Evolutionary conservation across 1,140 invertebrate species (phyloP), one percentile per base, ranked within the genome.

Genomic region (Lethrus apterus): DNA sequence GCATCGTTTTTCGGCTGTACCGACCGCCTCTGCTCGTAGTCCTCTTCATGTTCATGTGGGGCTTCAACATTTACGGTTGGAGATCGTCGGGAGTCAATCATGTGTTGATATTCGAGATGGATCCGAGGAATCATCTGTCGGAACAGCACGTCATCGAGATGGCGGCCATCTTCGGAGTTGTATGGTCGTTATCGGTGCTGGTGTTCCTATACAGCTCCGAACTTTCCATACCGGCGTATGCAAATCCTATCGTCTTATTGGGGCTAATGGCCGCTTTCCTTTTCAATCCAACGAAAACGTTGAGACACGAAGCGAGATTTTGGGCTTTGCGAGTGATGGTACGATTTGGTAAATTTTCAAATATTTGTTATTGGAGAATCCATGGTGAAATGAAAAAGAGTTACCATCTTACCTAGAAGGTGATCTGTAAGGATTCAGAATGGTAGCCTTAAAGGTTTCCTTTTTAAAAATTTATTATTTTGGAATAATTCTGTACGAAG

Each of bases 71-170:
- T 4, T 90, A 91, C 60, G 88, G 86, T 34, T 95, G 89, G 89
- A 72, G 88, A 41, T 83, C 82, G 31, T 88, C 87, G 0, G 90
- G 91, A 11, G 88, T 92, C 9, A 92, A 95, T 67, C 91, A 95
- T 66, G 90, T 95, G 1, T 75, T 94, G 0, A 95, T 94, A 50
- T 94, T 95, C 60, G 92, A 94, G 67, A 70, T 95, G 19, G 88
- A 94, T 71, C 91, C 91, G 1, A 70, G 91, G 35, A 87, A 91
- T 67, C 90, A 94, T 71, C 66, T 82, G 1, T 80, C 87, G 2
- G 88, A 92, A 62, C 86, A 90, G 57, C 84, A 93, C 57, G 70
- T 94, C 1, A 84, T 94, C 72, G 89, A 94, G 74, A 70, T 93
- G 50, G 85, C 89, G 0, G 78, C 84, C 0, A 82, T 91, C 38